Conservation (phyloP, 2,113 vertebrate species). For the Manacus vitellinus region DNA sequence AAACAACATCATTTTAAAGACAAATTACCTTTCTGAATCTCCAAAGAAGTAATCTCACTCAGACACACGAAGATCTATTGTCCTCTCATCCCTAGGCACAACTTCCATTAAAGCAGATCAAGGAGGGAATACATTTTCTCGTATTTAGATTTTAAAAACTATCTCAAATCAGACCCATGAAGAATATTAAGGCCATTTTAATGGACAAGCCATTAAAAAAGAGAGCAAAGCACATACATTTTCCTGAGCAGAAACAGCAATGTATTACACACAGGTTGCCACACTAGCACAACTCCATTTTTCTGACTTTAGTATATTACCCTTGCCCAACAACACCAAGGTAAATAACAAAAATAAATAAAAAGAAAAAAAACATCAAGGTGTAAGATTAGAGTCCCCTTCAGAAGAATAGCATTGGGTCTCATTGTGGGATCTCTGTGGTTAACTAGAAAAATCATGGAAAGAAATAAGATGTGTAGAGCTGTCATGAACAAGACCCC, state of each 20-base stretch:
- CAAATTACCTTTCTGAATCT: slow-evolving; percentile 38
- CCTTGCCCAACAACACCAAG: background rate
- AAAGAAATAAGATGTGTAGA: background rate
- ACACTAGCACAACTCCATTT: background rate
- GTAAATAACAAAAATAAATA: background rate
- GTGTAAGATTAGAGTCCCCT: background rate
- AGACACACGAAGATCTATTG: slow-evolving; percentile 34
- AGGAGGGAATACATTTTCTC: background rate
- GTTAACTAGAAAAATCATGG: background rate
- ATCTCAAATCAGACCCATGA: background rate
- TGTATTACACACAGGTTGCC: background rate
- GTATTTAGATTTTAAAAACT: background rate
- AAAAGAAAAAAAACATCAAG: background rate
- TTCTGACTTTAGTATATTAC: background rate
- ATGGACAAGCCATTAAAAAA: background rate
- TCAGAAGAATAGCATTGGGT: background rate
- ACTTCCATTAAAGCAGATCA: slow-evolving; percentile 13
- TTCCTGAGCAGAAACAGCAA: background rate
- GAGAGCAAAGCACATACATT: background rate
- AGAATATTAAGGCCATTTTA: background rate
- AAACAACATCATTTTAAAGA: slow-evolving; percentile 22
- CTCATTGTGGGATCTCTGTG: background rate
- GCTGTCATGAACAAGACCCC: background rate
- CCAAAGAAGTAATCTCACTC: slow-evolving; percentile 21
- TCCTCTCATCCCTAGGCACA: slow-evolving; percentile 8